A percentile compares a stretch with the other conserved stretches of the same genome.
Evolutionary conservation across 2,888 invertebrate genomes (phyloP).

Genomic region (Chloroclystis v-ata): DNA sequence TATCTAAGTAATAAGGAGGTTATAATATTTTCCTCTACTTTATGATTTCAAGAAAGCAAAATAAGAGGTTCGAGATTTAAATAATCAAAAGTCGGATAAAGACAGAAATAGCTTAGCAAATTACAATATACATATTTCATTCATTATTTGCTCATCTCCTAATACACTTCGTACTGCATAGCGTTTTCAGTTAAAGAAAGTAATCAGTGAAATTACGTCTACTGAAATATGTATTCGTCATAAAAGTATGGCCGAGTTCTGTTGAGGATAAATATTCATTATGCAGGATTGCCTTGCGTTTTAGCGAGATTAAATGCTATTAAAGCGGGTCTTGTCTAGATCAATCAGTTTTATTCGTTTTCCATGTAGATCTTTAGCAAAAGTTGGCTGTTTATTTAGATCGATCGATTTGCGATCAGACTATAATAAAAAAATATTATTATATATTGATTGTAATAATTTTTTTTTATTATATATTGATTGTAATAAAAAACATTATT

Average conservation of each 20-base stretch:
- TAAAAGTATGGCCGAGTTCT: slow-evolving; percentile 74
- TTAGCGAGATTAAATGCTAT: slow-evolving; percentile 75
- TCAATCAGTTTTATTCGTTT: slow-evolving; percentile 38
- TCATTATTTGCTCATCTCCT: slow-evolving; percentile 59
- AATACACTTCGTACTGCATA: slow-evolving; percentile 57
- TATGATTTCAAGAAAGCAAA: too few species aligned
- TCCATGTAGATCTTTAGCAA: too few species aligned
- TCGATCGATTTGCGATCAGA: too few species aligned
- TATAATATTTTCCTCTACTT: too few species aligned
- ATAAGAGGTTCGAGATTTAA: too few species aligned
- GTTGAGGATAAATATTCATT: slow-evolving; percentile 76
- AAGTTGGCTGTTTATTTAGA: too few species aligned
- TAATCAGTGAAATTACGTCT: slow-evolving; percentile 75
- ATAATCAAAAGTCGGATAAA: too few species aligned
- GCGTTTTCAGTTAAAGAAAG: slow-evolving; percentile 74
- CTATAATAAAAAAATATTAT: too few species aligned
- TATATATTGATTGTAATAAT: too few species aligned
- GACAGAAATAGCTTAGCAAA: slow-evolving; percentile 27
- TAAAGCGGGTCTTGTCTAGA: slow-evolving; percentile 61
- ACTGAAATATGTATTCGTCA: slow-evolving; percentile 78
- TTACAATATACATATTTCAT: slow-evolving; percentile 37
- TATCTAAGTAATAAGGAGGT: too few species aligned
- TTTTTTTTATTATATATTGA: too few species aligned
- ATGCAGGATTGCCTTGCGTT: slow-evolving; percentile 72
- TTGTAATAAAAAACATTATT: too few species aligned